Evolutionary conservation across 2,888 invertebrate genomes (phyloP), one percentile per base, ranked within the genome.

Genomic region (Anthrax anthrax): DNA sequence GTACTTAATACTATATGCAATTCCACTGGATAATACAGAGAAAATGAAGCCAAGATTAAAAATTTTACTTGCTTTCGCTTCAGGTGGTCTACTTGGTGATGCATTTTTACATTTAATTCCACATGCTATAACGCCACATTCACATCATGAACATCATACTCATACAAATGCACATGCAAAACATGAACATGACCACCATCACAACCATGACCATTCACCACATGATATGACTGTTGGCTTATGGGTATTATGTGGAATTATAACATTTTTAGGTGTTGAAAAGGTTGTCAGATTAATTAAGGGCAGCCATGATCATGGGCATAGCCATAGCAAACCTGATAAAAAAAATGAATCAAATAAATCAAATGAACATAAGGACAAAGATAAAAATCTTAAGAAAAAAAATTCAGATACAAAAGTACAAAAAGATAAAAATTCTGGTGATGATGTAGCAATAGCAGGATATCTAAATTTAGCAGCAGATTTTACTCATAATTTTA

Each of bases 101-200:
- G 97, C 98, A 0, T 99, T 99, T 67, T 75, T 99, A 8, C 98
- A 99, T 71, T 72, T 99, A 52, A 98, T 99, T 61, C 98, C 98
- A 2, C 98, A 99, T 69, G 95, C 98, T 41, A 76, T 83, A 27
- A 73, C 73, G 54, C 77, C 80, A 0, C 74, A 76, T 47, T 60
- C 60, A 0, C 69, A 71, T 52, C 63, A 58, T 4, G 59, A 60
- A 1, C 54, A 58, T 32, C 41, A 41, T 17, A 16, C 18, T 4
- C 41, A 46, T 34, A 3, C 6, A 4, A n/a, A 36, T 13, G 1
- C 9, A 12, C 3, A 3, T 12, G 9, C 12, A 32, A 57, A 62
- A 1, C 72, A 73, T 42, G 53, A 57, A 13, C 63, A 64, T 46
- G 51, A 52, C 4, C 60, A 62, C 43, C 58, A 64, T 51, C 56